Percentiles rank a stretch among this genome's conserved stretches.
Conservation (phyloP, 2,797 vertebrate genomes). For the Aldrovandia affinis region DNA sequence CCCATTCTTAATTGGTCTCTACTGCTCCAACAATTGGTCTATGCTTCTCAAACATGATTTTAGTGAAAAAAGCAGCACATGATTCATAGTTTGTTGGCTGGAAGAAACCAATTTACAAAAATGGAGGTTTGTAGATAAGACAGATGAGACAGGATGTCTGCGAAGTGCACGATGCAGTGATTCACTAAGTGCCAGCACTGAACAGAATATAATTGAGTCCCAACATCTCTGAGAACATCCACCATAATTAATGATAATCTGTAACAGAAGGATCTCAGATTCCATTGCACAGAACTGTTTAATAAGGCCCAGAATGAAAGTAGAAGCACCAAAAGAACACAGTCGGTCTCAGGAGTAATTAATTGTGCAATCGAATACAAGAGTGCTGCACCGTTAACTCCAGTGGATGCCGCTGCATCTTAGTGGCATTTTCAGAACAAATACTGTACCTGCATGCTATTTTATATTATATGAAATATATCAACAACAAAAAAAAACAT, state of each 20-base stretch:
- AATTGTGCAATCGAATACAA: conserved; percentile 99
- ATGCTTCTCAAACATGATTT: conserved; percentile 98
- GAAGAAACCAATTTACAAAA: conserved; percentile 99
- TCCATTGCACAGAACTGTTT: conserved; percentile 99
- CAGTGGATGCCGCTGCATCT: conserved; percentile 87
- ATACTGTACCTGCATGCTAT: no score
- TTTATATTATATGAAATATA: no score
- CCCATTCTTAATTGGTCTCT: conserved; percentile 98
- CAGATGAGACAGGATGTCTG: conserved; percentile 93
- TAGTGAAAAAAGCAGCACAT: conserved; percentile 99
- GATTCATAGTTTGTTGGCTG: conserved; percentile 99
- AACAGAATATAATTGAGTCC: conserved; percentile 99
- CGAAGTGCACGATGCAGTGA: conserved; percentile 95
- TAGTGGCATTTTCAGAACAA: conserved; percentile 95
- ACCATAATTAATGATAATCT: conserved; percentile 99
- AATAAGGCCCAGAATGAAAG: conserved; percentile 99
- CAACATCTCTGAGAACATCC: conserved; percentile 99
- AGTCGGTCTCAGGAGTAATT: conserved; percentile 99
- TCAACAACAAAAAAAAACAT: no score
- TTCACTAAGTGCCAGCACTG: conserved; percentile 99
- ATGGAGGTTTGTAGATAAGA: conserved; percentile 99
- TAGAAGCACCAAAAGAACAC: conserved; percentile 99
- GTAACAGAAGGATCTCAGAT: conserved; percentile 99
- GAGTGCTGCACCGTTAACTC: conserved; percentile 99
- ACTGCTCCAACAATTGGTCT: no score